Evolutionary conservation across 2,113 vertebrate species (phyloP).

Genomic region (Microcebus murinus): DNA sequence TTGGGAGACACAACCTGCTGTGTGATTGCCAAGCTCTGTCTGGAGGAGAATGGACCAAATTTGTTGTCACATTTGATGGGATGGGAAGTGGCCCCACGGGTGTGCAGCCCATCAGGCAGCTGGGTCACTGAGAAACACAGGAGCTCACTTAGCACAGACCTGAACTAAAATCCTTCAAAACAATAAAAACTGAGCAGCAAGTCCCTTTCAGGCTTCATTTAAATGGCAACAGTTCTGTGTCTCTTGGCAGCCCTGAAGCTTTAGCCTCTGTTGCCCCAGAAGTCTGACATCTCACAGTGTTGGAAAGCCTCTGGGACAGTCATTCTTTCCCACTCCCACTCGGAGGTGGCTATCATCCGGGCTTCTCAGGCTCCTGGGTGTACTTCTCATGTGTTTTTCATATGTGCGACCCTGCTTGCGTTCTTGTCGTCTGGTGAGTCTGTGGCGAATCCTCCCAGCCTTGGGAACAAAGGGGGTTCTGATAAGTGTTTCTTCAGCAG

Average conservation of each 20-base stretch:
- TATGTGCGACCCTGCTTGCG: neutral
- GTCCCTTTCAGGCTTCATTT: neutral
- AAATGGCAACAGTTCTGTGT: neutral
- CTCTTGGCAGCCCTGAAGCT: conserved; percentile 5
- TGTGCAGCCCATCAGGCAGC: neutral
- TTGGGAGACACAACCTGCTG: neutral
- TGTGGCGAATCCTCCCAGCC: neutral
- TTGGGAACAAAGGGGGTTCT: conserved; percentile 37
- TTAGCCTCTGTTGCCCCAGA: neutral
- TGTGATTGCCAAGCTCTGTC: conserved; percentile 35
- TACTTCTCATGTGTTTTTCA: conserved; percentile 16
- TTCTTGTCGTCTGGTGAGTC: neutral
- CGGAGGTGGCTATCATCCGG: neutral
- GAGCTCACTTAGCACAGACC: neutral
- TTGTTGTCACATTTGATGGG: conserved; percentile 21
- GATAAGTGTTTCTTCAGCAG: conserved; percentile 45
- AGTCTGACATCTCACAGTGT: neutral
- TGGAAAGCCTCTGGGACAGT: neutral
- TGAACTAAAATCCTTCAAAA: neutral
- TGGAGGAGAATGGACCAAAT: conserved; percentile 55
- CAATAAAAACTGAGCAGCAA: neutral
- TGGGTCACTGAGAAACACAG: neutral
- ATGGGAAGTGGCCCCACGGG: neutral
- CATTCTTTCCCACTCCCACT: neutral
- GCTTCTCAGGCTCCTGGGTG: neutral